Evolutionary conservation across 2,888 invertebrate genomes (phyloP).

Genomic region (Tuberolachnus salignus): DNA sequence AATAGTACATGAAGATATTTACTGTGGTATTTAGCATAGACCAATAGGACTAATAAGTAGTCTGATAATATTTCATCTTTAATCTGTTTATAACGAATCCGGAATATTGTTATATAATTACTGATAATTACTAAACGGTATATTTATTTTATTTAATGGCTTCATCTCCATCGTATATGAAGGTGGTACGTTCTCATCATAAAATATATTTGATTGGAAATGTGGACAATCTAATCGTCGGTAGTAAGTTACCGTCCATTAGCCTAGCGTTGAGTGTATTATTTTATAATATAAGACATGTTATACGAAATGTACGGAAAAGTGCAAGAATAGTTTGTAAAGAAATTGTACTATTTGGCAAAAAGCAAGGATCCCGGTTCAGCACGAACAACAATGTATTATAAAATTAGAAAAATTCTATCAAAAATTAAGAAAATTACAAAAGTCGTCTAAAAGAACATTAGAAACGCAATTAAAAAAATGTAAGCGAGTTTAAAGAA

Average conservation of each 20-base stretch:
- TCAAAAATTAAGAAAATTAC: constrained; percentile 7
- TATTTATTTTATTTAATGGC: constrained; percentile 4
- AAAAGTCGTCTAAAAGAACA: constrained; percentile 9
- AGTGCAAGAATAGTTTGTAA: background rate
- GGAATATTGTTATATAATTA: too few species aligned
- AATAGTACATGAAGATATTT: too few species aligned
- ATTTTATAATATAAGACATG: background rate
- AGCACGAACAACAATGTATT: background rate
- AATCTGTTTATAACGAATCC: too few species aligned
- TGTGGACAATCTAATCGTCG: background rate
- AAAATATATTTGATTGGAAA: constrained; percentile 5
- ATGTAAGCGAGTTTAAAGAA: constrained; percentile 7
- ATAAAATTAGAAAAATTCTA: constrained; percentile 27
- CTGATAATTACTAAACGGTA: too few species aligned
- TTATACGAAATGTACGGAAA: background rate
- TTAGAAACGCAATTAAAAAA: constrained; percentile 9
- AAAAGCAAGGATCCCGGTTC: constrained; percentile 35
- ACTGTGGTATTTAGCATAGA: too few species aligned
- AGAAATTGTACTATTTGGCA: constrained; percentile 33
- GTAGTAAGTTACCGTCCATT: background rate
- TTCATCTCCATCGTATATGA: too few species aligned
- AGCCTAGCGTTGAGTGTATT: background rate
- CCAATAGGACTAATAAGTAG: too few species aligned
- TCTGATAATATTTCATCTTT: too few species aligned
- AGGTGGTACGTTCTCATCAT: background rate